Percentiles rank a stretch among this genome's conserved stretches.
These are phyloP conservation scores for Psophia crepitans DNA, from an alignment of 2,113 vertebrate genomes.

Conservation along the genomic window DNA sequence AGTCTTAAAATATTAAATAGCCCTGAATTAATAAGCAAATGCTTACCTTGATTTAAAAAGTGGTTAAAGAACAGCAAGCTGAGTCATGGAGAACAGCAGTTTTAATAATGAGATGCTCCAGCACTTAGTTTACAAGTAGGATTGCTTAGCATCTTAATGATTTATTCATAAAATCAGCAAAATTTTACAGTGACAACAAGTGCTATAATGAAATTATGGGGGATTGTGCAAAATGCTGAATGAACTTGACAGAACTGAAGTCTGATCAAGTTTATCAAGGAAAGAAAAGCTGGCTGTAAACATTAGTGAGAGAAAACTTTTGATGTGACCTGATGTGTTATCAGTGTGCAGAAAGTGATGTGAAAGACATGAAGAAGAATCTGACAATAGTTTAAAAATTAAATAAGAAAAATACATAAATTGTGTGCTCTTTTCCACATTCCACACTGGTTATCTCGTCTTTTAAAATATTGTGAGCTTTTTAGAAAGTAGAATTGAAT, in stretches of 20 bases:
- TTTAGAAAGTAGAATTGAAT: neutral
- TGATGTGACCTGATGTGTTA: neutral
- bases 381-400: neutral
- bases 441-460: neutral
- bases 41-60: neutral
- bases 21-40: neutral
- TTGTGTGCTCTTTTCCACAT: neutral
- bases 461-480: neutral
- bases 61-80: neutral
- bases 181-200: neutral
- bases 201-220: neutral
- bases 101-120: neutral
- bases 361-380: neutral
- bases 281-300: neutral
- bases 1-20: neutral
- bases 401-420: neutral
- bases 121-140: neutral
- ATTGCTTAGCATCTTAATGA: neutral
- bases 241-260: neutral
- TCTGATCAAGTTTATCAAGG: neutral
- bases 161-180: slow-evolving; percentile 7
- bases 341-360: neutral
- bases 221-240: neutral
- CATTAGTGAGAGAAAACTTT: neutral
- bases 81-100: neutral